Evolutionary conservation across 2,888 invertebrate genomes (phyloP), one percentile per base, ranked within the genome.

Genomic region (Dyspetes luteomarginatus): DNA sequence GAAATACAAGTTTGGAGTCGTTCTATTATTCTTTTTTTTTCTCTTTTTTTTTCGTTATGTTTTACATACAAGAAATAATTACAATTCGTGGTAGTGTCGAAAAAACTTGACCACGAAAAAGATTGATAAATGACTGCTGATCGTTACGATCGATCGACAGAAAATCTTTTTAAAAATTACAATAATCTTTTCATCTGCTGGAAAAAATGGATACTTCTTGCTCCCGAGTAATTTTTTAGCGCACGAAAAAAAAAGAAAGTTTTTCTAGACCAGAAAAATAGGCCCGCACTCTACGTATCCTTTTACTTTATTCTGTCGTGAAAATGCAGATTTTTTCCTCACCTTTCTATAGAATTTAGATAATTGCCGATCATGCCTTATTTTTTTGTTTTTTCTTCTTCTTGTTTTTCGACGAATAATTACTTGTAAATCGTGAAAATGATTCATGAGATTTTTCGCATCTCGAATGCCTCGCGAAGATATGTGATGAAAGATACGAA

Each of bases 1-100:
- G 78, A 67, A 78, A 73, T 73, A 86, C 86, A 88, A 75, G 69
- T 82, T 83, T 78, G 64, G 77, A 82, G 78, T 80, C 83, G 76
- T 84, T 85, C 82, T 83, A 67, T 48, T 36, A 43, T 36, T 19
- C 26, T 75, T 60, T 64, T 26, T 65, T 28, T 36, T 52, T 52
- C n/a, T 17, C 52, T 52, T 56, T 28, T 65, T 28, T 26, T 64
- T 73, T 30, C 41, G 45, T 71, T 72, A 26, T 5, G 36, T 55
- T 68, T 52, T 65, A 65, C 56, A 22, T 65, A 78, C 72, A 50
- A 58, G 65, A 72, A 71, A 48, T 45, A 45, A 15, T 45, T 48
- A 22, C 64, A 26, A 64, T 15, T 45, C 64, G 45, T 60, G 60
- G 19, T 36, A 30, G 7, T 15, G 15, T 48, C 48, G 15, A 48